These are phyloP conservation scores for Araneus ventricosus DNA, from an alignment of 1,140 invertebrate species.

Conservation along the genomic window DNA sequence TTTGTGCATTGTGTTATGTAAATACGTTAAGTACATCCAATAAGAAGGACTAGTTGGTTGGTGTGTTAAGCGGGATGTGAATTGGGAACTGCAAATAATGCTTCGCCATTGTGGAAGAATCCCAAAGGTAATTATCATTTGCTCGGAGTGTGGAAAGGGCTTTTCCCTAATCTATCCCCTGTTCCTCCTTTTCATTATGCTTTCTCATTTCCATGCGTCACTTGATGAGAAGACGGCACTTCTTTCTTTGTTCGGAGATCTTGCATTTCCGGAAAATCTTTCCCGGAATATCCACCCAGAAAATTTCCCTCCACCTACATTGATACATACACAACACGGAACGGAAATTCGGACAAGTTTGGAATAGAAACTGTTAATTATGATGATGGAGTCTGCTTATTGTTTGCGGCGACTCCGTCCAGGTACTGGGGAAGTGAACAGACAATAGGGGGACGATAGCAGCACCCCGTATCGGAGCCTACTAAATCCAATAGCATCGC, in stretches of 20 bases:
- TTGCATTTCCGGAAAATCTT: slow-evolving; percentile 73
- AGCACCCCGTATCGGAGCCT: slow-evolving; percentile 51
- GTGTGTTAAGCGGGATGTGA: slow-evolving; percentile 53
- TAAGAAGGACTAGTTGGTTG: slow-evolving; percentile 55
- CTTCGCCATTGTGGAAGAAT: slow-evolving; percentile 62
- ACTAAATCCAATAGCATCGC: slow-evolving; percentile 64
- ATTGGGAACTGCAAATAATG: slow-evolving; percentile 74
- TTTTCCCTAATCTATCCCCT: slow-evolving; percentile 74
- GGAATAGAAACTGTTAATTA: slow-evolving; percentile 74
- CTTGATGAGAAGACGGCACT: slow-evolving; percentile 73
- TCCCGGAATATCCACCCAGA: slow-evolving; percentile 68
- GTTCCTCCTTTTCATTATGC: slow-evolving; percentile 75
- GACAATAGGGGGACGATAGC: slow-evolving; percentile 49
- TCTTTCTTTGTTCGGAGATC: slow-evolving; percentile 74
- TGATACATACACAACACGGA: slow-evolving; percentile 60
- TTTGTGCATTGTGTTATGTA: slow-evolving; percentile 74
- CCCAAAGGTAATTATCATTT: slow-evolving; percentile 75
- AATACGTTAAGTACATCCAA: slow-evolving; percentile 67
- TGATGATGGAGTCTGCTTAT: slow-evolving; percentile 70
- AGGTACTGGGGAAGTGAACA: slow-evolving; percentile 57
- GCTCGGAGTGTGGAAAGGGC: slow-evolving; percentile 72
- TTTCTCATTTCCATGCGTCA: slow-evolving; percentile 75
- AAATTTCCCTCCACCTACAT: slow-evolving; percentile 62
- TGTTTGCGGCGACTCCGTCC: slow-evolving; percentile 62
- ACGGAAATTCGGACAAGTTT: slow-evolving; percentile 73